These are phyloP conservation scores for Drosophila merina DNA, from an alignment of 2,888 invertebrate genomes.

Conservation along the genomic window DNA sequence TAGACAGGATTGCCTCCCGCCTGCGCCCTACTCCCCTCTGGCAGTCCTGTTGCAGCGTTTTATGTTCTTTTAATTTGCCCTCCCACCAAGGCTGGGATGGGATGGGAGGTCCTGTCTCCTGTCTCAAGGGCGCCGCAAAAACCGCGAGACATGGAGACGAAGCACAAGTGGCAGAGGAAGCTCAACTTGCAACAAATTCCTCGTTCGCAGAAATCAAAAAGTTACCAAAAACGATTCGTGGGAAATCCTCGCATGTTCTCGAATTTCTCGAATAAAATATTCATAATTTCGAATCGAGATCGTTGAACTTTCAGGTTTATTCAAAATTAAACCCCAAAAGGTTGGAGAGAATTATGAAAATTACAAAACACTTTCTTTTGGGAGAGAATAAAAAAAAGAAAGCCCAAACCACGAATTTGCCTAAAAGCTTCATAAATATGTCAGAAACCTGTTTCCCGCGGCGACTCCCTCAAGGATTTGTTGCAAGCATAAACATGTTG, in stretches of 20 bases:
- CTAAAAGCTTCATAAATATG: slow-evolving; percentile 30
- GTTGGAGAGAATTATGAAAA: neutral
- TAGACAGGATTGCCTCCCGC: slow-evolving; percentile 13
- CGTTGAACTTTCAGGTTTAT: slow-evolving; percentile 26
- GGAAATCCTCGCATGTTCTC: slow-evolving; percentile 35
- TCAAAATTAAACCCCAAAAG: slow-evolving; percentile 7
- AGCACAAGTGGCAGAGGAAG: slow-evolving; percentile 3
- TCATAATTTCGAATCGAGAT: neutral
- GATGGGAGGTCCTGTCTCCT: slow-evolving; percentile 37
- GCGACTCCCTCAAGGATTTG: slow-evolving; percentile 11
- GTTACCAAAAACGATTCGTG: slow-evolving; percentile 20
- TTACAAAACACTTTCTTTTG: neutral
- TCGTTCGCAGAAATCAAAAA: slow-evolving; percentile 35
- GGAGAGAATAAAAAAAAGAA: neutral
- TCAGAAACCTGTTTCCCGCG: neutral
- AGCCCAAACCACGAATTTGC: slow-evolving; percentile 10
- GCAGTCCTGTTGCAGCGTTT: slow-evolving; percentile 27
- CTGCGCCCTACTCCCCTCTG: neutral
- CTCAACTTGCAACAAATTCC: slow-evolving; percentile 24
- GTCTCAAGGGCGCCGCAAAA: slow-evolving; percentile 50
- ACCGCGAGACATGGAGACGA: slow-evolving; percentile 39
- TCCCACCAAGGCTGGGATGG: slow-evolving; percentile 4
- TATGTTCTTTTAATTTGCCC: slow-evolving; percentile 45
- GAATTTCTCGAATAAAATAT: slow-evolving; percentile 6
- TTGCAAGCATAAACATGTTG: neutral